These are phyloP conservation scores for Cynaeus angustus DNA, from an alignment of 2,888 invertebrate species.

Conservation along the genomic window DNA sequence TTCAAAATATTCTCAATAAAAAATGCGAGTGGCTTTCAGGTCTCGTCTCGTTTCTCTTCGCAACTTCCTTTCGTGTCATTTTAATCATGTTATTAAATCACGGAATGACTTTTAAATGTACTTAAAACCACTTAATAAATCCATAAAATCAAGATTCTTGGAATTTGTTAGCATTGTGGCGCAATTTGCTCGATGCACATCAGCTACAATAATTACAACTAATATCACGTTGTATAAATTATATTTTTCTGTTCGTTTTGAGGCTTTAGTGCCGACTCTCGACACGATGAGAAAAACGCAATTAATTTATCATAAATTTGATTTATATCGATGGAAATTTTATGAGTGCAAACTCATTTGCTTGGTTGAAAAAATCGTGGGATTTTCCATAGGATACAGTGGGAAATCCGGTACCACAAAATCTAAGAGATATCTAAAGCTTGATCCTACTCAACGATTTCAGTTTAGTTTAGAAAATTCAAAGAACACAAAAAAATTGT, in stretches of 20 bases:
- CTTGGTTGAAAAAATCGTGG: too few relatives aligned
- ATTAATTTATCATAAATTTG: too few relatives aligned
- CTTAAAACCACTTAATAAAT: neutral
- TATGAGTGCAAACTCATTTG: too few relatives aligned
- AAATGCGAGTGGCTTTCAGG: neutral
- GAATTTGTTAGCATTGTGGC: conserved; percentile 22
- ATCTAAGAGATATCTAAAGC: too few relatives aligned
- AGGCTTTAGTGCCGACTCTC: too few relatives aligned
- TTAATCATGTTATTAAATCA: neutral
- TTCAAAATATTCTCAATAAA: neutral
- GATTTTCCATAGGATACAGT: too few relatives aligned
- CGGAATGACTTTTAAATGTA: neutral
- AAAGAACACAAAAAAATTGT: too few relatives aligned
- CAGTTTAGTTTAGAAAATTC: too few relatives aligned
- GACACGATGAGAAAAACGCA: too few relatives aligned
- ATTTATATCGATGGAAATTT: too few relatives aligned
- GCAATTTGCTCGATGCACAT: conserved; percentile 28
- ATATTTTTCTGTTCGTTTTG: conserved; percentile 17
- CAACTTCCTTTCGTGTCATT: neutral
- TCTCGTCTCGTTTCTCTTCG: conserved; percentile 5
- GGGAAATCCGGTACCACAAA: too few relatives aligned
- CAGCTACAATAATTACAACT: conserved; percentile 15
- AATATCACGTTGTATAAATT: conserved; percentile 19
- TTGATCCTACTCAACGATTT: too few relatives aligned
- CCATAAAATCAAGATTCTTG: conserved; percentile 17